A percentile compares a stretch with the other conserved stretches of the same genome.
phyloP scores from a whole-genome alignment of 2,888 invertebrate genomes.

The Pollenia angustigena region DNA sequence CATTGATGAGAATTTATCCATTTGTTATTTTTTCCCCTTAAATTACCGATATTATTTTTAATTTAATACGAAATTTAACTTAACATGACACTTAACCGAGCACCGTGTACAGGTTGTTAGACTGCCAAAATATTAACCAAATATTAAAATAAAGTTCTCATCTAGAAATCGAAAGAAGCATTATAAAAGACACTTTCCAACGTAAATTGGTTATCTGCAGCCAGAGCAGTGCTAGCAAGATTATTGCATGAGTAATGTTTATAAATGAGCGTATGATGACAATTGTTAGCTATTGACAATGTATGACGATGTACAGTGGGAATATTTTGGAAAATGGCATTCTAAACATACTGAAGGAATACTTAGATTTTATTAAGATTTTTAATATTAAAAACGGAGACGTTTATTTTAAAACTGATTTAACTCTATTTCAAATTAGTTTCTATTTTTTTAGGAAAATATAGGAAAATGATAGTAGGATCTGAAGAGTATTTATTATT shows the following conservation, averaged over 20 bases:
- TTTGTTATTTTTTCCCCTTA: constrained; percentile 12
- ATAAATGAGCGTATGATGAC: constrained; percentile 58
- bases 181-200: constrained; percentile 38
- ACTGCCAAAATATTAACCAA: constrained; percentile 34
- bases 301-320: constrained; percentile 13
- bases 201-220: constrained; percentile 27
- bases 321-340: background rate
- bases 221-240: constrained; percentile 1
- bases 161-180: constrained; percentile 41
- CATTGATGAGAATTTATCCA: constrained; percentile 65
- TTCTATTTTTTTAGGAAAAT: no score
- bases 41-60: constrained; percentile 2
- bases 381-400: no score
- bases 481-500: no score
- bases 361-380: background rate
- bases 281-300: constrained; percentile 29
- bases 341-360: background rate
- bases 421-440: no score
- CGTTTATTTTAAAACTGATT: no score
- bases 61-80: constrained; percentile 35
- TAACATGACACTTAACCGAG: constrained; percentile 41
- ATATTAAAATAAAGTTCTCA: constrained; percentile 31
- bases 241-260: constrained; percentile 60
- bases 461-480: no score
- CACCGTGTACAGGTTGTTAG: constrained; percentile 24